phyloP scores from a whole-genome alignment of 1,140 invertebrate species.

The Asbolus verrucosus region DNA sequence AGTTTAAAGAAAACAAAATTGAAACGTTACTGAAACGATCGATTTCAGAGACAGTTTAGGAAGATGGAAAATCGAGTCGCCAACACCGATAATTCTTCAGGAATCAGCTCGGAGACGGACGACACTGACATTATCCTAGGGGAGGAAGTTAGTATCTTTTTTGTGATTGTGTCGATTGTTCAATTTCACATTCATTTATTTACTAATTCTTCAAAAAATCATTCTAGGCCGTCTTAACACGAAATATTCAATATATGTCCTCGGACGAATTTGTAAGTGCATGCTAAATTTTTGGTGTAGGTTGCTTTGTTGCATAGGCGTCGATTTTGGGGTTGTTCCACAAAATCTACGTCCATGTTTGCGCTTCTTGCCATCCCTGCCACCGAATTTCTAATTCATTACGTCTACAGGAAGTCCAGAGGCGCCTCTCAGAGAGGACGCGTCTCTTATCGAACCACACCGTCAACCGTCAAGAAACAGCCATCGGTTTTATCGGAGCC shows the following conservation, averaged over 20 bases:
- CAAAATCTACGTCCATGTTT: no score
- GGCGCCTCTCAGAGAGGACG: conserved; percentile 65
- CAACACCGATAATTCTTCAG: conserved; percentile 52
- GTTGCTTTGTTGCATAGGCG: conserved; percentile 30
- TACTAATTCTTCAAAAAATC: conserved; percentile 14
- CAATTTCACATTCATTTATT: no score
- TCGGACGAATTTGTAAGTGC: conserved; percentile 67
- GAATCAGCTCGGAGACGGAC: conserved; percentile 62
- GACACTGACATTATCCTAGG: conserved; percentile 63
- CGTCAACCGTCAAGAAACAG: conserved; percentile 64
- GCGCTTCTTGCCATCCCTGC: no score
- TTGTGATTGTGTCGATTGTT: no score
- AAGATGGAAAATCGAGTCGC: conserved; percentile 57
- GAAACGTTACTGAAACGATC: no score
- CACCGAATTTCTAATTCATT: not conserved
- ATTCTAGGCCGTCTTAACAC: conserved; percentile 48
- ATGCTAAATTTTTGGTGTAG: conserved; percentile 56
- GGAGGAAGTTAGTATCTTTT: conserved; percentile 61
- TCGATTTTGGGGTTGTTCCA: not conserved
- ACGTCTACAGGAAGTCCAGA: conserved; percentile 65
- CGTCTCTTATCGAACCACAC: conserved; percentile 60
- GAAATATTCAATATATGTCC: conserved; percentile 45
- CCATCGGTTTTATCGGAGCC: conserved; percentile 84
- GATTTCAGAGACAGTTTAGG: conserved; percentile 55
- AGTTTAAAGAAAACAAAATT: not conserved